Base-by-base conservation (phyloP, 2,888 invertebrate species). In the Timema podura region DNA sequence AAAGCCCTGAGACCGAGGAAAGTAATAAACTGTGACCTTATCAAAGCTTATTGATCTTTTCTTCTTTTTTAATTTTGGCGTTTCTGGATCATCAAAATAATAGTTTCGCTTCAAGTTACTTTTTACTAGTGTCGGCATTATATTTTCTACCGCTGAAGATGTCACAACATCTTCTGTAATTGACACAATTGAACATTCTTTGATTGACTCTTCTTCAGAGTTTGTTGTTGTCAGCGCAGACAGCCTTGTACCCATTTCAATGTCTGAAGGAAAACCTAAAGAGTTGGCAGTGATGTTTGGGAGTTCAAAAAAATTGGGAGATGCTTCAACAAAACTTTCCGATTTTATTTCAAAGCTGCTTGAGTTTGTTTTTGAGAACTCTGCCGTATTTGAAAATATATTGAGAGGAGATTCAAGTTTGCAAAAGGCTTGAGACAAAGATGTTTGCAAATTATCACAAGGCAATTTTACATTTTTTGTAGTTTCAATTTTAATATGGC, bases 11-110 rank as follows among this genome's bases (percentile, higher is more conserved):
- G 94, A 88, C 78, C 98, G 85, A 3, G 95, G 94, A 83, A 98
- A 98, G 83, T 97, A 98, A 82, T 89, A 98, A 10, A 98, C 96
- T 30, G 95, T 95, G 0, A 98, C 97, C 75, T 89, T 91, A 76
- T 95, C 92, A 80, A 98, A 98, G 75, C 90, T 88, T 73, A 98
- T 95, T 61, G 88, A 89, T 76, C n/a, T n/a, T n/a, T 91, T 89
- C 82, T 92, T 94, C 78, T 87, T 87, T 78, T 90, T 81, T 11
- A 76, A 71, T 15, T 74, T 74, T 46, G 77, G 75, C 6, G 70
- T 72, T 16, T 74, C 74, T 6, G 68, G 48, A 69, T 83, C 82
- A 69, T 81, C 79, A 69, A 78, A 78, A 73, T 79, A 79, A 44
- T 77, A 76, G 48, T 75, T 79, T 72, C 91, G 82, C 81, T 92